phyloP scores from a whole-genome alignment of 2,888 invertebrate species.

The Entomobrya multifasciata region DNA sequence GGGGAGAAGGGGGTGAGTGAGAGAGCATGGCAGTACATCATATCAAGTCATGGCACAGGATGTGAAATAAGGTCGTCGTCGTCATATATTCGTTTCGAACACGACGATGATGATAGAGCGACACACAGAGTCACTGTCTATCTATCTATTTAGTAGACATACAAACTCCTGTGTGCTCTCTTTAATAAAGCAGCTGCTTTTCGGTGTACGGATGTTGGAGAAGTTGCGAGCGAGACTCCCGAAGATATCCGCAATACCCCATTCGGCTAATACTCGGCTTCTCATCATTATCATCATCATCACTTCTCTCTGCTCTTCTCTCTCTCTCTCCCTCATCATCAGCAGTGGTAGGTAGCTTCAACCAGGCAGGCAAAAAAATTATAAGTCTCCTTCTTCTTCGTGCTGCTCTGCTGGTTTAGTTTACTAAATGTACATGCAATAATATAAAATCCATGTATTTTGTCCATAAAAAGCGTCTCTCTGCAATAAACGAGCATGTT shows the following conservation, averaged over 20 bases:
- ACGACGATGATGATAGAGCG: neutral
- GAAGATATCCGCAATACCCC: slow-evolving; percentile 51
- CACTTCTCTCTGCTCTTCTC: neutral
- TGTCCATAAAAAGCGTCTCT: slow-evolving; percentile 42
- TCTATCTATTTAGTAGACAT: neutral
- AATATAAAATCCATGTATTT: neutral
- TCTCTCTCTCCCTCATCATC: neutral
- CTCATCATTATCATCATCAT: slow-evolving; percentile 32
- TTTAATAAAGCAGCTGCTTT: slow-evolving; percentile 69
- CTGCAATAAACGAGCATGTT: slow-evolving; percentile 21
- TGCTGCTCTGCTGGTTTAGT: neutral
- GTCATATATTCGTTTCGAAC: slow-evolving; percentile 7
- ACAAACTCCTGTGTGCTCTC: neutral
- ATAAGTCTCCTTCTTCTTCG: neutral
- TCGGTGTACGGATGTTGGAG: slow-evolving; percentile 58
- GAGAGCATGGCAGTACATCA: slow-evolving; percentile 19
- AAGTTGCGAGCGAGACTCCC: slow-evolving; percentile 38
- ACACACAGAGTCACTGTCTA: neutral
- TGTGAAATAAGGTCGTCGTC: slow-evolving; percentile 45
- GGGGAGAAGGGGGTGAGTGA: too few species aligned
- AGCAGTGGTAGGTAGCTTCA: too few species aligned
- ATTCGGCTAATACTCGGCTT: slow-evolving; percentile 54
- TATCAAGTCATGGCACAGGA: slow-evolving; percentile 32
- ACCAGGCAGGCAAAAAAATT: too few species aligned
- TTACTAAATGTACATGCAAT: neutral